These are phyloP conservation scores for Bubo bubo DNA, from an alignment of 2,113 vertebrate species.

Conservation along the genomic window DNA sequence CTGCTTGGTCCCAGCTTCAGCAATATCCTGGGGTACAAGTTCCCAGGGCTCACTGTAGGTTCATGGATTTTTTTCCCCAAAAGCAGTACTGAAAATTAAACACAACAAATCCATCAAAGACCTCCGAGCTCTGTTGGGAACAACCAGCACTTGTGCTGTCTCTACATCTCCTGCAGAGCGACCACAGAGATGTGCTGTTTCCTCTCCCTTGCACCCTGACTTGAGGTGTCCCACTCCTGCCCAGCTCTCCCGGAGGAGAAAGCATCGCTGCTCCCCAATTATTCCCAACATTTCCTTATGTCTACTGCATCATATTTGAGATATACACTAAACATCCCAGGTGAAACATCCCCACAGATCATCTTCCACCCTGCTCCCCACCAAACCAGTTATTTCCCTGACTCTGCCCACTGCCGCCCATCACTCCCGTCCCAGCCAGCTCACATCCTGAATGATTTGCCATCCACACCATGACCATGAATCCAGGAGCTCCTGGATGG, in stretches of 20 bases:
- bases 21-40: accelerated
- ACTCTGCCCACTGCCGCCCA: neutral
- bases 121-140: neutral
- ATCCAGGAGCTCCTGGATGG: neutral
- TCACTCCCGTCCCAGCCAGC: neutral
- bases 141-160: neutral
- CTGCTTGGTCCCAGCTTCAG: neutral
- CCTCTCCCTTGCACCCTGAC: neutral
- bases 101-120: neutral
- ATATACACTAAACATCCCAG: neutral
- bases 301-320: neutral
- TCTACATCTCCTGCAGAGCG: neutral
- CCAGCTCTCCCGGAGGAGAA: neutral
- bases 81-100: neutral
- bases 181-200: neutral
- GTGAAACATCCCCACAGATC: neutral
- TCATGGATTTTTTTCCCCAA: neutral
- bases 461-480: neutral
- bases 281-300: neutral
- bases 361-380: neutral
- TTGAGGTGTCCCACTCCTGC: neutral
- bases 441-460: neutral
- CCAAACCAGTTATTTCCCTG: neutral
- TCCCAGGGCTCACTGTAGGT: neutral
- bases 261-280: neutral